These are phyloP conservation scores for Apotomis betuletana DNA, from an alignment of 2,888 invertebrate species.

Conservation along the genomic window DNA sequence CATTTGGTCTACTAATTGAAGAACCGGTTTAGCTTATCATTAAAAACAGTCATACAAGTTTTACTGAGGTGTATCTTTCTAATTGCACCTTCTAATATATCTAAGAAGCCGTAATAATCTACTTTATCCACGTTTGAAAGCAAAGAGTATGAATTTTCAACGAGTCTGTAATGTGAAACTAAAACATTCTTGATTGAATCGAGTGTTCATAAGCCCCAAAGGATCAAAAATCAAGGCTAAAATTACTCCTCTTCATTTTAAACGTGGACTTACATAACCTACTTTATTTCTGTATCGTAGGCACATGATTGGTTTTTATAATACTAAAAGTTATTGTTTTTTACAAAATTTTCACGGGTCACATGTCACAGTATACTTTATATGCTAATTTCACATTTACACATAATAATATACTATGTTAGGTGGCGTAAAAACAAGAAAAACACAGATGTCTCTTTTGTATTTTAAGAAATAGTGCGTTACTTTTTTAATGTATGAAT, in stretches of 20 bases:
- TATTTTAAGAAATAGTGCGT: too few species aligned
- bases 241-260: constrained; percentile 2
- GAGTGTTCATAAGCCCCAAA: neutral
- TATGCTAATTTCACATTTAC: neutral
- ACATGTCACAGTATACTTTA: constrained; percentile 22
- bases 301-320: constrained; percentile 45
- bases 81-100: constrained; percentile 35
- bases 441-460: neutral
- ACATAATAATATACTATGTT: constrained; percentile 11
- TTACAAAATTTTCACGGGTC: constrained; percentile 12
- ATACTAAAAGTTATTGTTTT: constrained; percentile 29
- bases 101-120: constrained; percentile 38
- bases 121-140: constrained; percentile 19
- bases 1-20: constrained; percentile 2
- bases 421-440: constrained; percentile 18
- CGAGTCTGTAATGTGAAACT: neutral
- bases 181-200: too few species aligned
- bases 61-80: constrained; percentile 5
- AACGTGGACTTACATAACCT: constrained; percentile 21
- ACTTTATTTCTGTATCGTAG: constrained; percentile 42
- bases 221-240: neutral
- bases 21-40: constrained; percentile 2
- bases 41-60: constrained; percentile 20
- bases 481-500: too few species aligned
- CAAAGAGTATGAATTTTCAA: constrained; percentile 1